Base-by-base conservation (phyloP, 2,797 vertebrate genomes). In the Notamacropus eugenii region DNA sequence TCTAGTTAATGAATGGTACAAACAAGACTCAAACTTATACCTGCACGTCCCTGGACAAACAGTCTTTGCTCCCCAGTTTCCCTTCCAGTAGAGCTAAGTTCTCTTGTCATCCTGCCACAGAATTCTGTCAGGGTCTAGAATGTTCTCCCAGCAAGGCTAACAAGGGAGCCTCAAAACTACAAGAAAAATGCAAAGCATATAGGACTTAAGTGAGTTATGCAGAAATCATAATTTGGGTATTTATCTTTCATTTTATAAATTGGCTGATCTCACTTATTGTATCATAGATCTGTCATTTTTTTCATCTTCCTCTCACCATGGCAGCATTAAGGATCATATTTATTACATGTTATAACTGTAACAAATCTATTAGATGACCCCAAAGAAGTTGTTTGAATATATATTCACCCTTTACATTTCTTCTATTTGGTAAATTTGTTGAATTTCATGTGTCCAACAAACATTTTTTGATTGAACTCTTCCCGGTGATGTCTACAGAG, bases 281-380 rank as follows among this genome's bases (percentile, higher is more conserved):
- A 54, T 97, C 96, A 97, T 96, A 56, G 92, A 98, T 98, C 97
- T 98, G 94, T 93, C 95, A 97, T 97, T 97, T 92, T 95, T 97
- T 98, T 98, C 94, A 97, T 96, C 96, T 97, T 93, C 96, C 96
- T 91, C 97, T 94, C 93, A 94, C 95, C 94, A 67, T 97, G 95
- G 95, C 96, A 97, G 95, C 97, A 97, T 96, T 94, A 97, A 97
- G 97, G 96, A 92, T 0, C n/a, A 58, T 93, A 96, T 97, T 98
- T 97, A 97, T 97, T 95, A 96, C 67, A 97, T 91, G 13, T 91
- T 96, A 95, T 87, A 59, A 46, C 96, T 98, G 97, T 98, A 98
- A 98, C 95, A 14, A 54, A 98, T 94, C 97, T 97, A 95, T 91
- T 87, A 87, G 54, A 46, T 97, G 97, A 97, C 96, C 56, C 94